Conservation (phyloP, 2,888 invertebrate genomes). For the Graphium colonna region DNA sequence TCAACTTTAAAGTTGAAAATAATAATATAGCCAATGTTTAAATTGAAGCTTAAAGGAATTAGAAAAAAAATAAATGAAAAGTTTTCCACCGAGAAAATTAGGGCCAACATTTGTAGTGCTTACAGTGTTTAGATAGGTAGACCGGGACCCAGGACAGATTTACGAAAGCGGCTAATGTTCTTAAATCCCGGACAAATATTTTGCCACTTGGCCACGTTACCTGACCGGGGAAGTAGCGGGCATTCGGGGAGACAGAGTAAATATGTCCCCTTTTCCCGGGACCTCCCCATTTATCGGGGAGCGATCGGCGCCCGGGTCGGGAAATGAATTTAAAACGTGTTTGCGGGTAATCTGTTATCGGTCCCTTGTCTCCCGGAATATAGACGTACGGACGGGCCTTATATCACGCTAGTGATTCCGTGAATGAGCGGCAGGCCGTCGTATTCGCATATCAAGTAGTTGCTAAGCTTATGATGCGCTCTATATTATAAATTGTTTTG, state of each 20-base stretch:
- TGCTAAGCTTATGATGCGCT: too few relatives aligned
- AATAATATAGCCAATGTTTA: too few relatives aligned
- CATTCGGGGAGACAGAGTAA: constrained; percentile 78
- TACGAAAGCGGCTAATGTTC: constrained; percentile 57
- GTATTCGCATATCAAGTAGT: neutral
- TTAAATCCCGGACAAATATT: constrained; percentile 76
- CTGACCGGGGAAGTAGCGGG: constrained; percentile 75
- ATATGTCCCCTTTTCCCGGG: constrained; percentile 75
- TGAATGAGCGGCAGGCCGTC: constrained; percentile 32
- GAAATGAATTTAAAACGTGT: constrained; percentile 81
- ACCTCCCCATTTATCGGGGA: constrained; percentile 77
- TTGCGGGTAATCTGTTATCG: constrained; percentile 81
- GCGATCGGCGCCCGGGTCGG: constrained; percentile 78
- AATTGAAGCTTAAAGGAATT: too few relatives aligned
- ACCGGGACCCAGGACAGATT: constrained; percentile 41
- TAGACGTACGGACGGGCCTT: constrained; percentile 67
- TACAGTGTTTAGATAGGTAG: constrained; percentile 8
- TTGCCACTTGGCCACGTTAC: constrained; percentile 75
- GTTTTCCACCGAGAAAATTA: constrained; percentile 17
- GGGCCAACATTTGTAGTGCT: constrained; percentile 2
- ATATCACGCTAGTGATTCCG: constrained; percentile 63
- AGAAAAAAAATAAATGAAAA: too few relatives aligned
- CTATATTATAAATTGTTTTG: too few relatives aligned
- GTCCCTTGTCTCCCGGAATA: constrained; percentile 78
- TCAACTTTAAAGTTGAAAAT: too few relatives aligned